Base-by-base conservation (phyloP, 2,888 invertebrate species). In the Apodemia hepburni region DNA sequence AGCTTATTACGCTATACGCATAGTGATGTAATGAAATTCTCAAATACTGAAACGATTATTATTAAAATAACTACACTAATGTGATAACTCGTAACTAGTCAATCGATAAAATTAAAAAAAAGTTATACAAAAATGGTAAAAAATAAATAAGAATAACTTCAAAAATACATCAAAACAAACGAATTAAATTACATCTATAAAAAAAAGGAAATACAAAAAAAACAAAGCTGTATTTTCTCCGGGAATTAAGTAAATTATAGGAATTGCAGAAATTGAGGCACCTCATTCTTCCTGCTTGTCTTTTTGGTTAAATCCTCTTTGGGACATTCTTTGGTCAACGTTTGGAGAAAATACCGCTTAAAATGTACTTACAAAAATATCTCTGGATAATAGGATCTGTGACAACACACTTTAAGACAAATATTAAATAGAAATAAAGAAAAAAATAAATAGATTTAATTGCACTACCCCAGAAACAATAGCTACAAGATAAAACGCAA, bases 261-360 rank as follows among this genome's bases (percentile, higher is more conserved):
- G 83, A 82, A 84, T 80, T 71, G 75, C 79, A 54, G 54, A 54
- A 54, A 51, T 18, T 27, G 73, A 68, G 66, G 66, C 64, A 65
- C 68, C 65, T 65, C 66, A 67, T 63, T 69, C 68, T 64, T 62
- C 68, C 68, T 69, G 71, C 71, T 84, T 54, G 86, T 87, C 84
- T 88, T 89, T 86, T 87, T 85, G 86, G 85, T 77, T 82, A 81
- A 77, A 79, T 71, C 77, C 79, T 87, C 85, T 84, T 85, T 86
- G 86, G 86, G 54, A 54, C 1, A 27, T 54, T 54, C 54, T 54
- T 54, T 54, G 54, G 54, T 87, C 79, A 77, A 73, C 69, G 72
- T 73, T 68, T 72, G 75, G 76, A 76, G 76, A 77, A 73, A 76
- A 77, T 73, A 80, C 74, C 75, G 76, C 74, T 74, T 71, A 71